Conservation (phyloP, 37 sponge, comb jelly and placozoan genomes). For the Crambe crambe region DNA sequence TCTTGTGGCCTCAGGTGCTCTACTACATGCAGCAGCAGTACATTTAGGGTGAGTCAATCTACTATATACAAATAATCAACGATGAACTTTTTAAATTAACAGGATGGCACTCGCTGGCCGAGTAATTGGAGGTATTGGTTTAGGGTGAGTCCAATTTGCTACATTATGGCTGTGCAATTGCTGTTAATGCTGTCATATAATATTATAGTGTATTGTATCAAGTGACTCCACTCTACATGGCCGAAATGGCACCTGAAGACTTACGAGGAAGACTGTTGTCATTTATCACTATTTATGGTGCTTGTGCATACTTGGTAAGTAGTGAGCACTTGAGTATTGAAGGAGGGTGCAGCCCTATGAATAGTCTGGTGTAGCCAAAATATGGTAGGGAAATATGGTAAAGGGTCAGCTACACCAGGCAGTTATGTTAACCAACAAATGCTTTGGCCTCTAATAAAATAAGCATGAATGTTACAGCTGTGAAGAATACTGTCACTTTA, state of each 20-base stretch:
- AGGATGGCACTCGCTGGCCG: background rate
- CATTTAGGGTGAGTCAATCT: background rate
- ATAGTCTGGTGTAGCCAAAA: no score
- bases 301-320: conserved; percentile 1
- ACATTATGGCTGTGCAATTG: no score
- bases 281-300: background rate
- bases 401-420: no score
- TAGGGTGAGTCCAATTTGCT: conserved; percentile 13
- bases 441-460: no score
- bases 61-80: background rate
- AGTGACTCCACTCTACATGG: background rate
- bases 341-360: no score
- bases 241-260: background rate
- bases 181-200: no score
- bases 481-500: background rate
- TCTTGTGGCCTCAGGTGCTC: background rate
- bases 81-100: background rate
- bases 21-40: background rate
- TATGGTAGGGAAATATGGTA: no score
- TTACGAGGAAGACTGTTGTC: background rate
- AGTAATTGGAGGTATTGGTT: background rate
- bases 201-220: background rate
- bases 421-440: no score
- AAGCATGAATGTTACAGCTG: no score
- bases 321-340: no score